A percentile compares a stretch with the other conserved stretches of the same genome.
Conservation (phyloP, 2,797 vertebrate species). For the Poeciliopsis presidionis region DNA sequence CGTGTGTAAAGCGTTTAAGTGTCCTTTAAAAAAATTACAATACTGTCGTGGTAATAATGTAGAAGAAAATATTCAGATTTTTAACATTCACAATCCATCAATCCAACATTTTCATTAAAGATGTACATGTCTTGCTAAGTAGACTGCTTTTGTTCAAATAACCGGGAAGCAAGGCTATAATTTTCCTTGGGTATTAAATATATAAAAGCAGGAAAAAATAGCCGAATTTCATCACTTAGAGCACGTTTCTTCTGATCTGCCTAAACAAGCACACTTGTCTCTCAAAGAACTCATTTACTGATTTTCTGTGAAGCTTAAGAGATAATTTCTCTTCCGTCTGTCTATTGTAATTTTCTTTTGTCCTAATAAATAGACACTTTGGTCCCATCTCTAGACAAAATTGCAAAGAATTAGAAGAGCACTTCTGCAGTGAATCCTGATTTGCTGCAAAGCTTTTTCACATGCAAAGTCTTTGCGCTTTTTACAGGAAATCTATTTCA, state of each 20-base stretch:
- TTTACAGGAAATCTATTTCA: conserved; percentile 21
- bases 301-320: conserved; percentile 31
- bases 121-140: neutral
- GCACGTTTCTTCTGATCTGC: conserved; percentile 28
- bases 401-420: conserved; percentile 26
- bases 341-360: conserved; percentile 12
- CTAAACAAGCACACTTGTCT: conserved; percentile 32
- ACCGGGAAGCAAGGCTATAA: neutral
- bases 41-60: neutral
- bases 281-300: conserved; percentile 29
- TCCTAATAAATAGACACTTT: conserved; percentile 41
- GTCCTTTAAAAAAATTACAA: neutral
- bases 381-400: conserved; percentile 23
- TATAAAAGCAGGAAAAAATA: neutral
- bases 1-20: neutral
- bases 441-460: conserved; percentile 4
- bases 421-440: conserved; percentile 18
- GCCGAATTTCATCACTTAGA: conserved; percentile 31
- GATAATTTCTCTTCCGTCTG: conserved; percentile 11
- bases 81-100: neutral
- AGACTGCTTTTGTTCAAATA: neutral
- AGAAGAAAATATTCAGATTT: neutral
- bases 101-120: neutral
- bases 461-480: conserved; percentile 7
- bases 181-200: neutral